Percentiles rank a stretch among this genome's conserved stretches.
phyloP scores from a whole-genome alignment of 2,797 vertebrate genomes.

The Lepilemur ruficaudatus region DNA sequence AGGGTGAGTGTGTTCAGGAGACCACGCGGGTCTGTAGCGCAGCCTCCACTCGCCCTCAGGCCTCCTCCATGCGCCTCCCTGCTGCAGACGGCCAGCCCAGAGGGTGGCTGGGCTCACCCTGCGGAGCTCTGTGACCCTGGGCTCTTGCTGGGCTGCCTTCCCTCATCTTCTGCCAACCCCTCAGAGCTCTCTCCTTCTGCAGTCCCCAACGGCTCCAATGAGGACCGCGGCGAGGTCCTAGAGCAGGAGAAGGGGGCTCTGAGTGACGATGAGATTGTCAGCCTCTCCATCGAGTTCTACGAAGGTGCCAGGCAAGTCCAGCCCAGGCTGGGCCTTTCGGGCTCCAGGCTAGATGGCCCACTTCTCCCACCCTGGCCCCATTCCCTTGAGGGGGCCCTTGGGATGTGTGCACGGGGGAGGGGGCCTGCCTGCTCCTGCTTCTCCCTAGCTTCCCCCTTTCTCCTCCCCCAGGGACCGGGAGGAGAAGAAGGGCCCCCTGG shows the following conservation, averaged over 20 bases:
- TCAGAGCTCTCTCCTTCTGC: slow-evolving; percentile 14
- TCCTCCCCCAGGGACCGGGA: slow-evolving; percentile 84
- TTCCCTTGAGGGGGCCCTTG: neutral
- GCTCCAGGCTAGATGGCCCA: neutral
- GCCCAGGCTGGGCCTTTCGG: fast-evolving
- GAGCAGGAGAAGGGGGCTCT: slow-evolving; percentile 83
- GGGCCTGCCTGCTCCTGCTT: neutral
- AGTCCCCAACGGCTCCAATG: slow-evolving; percentile 85
- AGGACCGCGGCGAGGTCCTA: slow-evolving; percentile 83
- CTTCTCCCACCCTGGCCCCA: neutral
- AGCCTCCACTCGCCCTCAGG: neutral
- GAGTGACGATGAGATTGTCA: slow-evolving; percentile 88
- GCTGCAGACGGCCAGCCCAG: neutral
- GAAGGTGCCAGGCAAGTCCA: slow-evolving; percentile 83
- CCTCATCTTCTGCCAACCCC: neutral
- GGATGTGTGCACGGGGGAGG: neutral
- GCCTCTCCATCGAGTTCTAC: slow-evolving; percentile 89
- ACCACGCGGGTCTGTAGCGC: fast-evolving
- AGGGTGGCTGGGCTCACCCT: neutral
- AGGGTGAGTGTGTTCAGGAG: slow-evolving; percentile 79
- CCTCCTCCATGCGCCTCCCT: neutral
- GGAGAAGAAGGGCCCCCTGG: slow-evolving; percentile 79
- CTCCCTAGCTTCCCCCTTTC: neutral
- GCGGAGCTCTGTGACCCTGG: neutral
- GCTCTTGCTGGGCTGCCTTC: neutral